Evolutionary conservation across 2,113 vertebrate species (phyloP), one percentile per base, ranked within the genome.

Genomic region (Xiphophorus couchianus): DNA sequence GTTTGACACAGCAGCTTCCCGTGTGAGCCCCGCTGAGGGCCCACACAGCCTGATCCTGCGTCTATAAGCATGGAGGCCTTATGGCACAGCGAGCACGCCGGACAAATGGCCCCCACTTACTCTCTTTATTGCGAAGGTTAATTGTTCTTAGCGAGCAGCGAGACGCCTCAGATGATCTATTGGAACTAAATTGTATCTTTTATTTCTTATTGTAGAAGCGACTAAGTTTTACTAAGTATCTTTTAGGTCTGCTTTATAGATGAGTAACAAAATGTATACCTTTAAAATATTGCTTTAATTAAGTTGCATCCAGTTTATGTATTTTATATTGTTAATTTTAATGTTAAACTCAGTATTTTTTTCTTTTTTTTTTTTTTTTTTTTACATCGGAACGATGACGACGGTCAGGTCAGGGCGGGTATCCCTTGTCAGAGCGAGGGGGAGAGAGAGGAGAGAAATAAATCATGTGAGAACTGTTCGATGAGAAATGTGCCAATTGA

Each of bases 401-500:
- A 17, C 44, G 44, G 17, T 19, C 44, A 48, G 44, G 6, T 51
- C 44, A 15, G 19, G 44, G 51, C 6, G 8, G 51, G 25, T 25
- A 58, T 58, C 51, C 51, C 8, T 30, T 64, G 66, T 69, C 73
- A 51, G 39, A 51, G 29, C 42, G 29, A 19, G 31, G 17, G 4
- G 29, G 30, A 64, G 13, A 75, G 39, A 48, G 54, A 73, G 69
- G 68, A 27, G 48, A 31, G 48, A 74, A 84, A 87, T 84, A 85
- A 84, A 89, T 80, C 71, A 76, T 69, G 78, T 3, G 60, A 76
- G 73, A 74, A 67, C 68, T 7, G 83, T 66, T 60, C 12, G 80
- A 51, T 66, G 78, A 84, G 71, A 69, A 81, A 83, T 69, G 76
- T 78, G 87, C 91, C 91, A 91, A 89, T 66, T 85, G 88, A 78